Evolutionary conservation across 2,113 vertebrate genomes (phyloP), one percentile per base, ranked within the genome.

Genomic region (Hypocryptadius cinnamomeus): DNA sequence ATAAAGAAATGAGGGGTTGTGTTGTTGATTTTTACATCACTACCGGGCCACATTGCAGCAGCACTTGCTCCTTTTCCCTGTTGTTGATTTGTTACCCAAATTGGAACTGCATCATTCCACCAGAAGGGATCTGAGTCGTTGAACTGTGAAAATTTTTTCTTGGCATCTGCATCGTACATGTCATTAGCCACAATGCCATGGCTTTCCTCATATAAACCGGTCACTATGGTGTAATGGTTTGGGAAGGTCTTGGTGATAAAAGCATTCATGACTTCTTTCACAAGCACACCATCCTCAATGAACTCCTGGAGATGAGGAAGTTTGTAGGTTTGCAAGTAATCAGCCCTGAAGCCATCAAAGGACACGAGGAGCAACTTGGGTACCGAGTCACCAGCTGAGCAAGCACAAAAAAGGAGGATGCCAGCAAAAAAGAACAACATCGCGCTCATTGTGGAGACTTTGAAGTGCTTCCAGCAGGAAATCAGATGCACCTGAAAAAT

Each of bases 241-340:
- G 99, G 99, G 94, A 99, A 99, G 2, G 99, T 99, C 97, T 99
- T 99, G 73, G 99, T 99, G 97, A 98, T 97, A 74, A 99, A 99
- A 90, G 98, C 94, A 40, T 99, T 99, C 15, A 78, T 98, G 72
- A 99, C 97, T 28, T 98, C 92, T 92, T 98, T 98, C 45, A 99
- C 99, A 64, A 99, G 97, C 56, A 99, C 98, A 10, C 99, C 99
- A 23, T 98, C 97, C 54, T 97, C 95, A 39, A 98, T 97, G 95
- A 99, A 98, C 71, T 93, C 97, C 93, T 97, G 97, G 83, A 99
- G 98, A 91, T 99, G 98, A 19, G 98, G 98, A 89, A 99, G 98
- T 39, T 97, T 88, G 79, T 98, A 99, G 72, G 97, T 98, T 89
- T 98, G 77, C 86, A 99, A 97, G 93, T 99, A 99, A 92, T 99